Evolutionary conservation across 2,113 vertebrate genomes (phyloP).

Genomic region (Chlamydotis undulata): DNA sequence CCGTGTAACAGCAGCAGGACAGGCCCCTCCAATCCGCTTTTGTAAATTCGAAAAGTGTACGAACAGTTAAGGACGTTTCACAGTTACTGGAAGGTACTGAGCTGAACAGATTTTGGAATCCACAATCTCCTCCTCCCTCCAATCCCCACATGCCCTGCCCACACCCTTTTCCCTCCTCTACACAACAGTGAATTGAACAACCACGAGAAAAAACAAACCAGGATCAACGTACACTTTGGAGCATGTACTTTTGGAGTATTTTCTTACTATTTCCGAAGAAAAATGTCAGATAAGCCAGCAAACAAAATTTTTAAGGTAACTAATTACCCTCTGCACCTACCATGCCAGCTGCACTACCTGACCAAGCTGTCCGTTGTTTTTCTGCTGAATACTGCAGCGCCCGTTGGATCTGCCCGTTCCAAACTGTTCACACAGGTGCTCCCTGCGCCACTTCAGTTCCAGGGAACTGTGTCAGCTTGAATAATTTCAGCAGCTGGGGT

Average conservation of each 20-base stretch:
- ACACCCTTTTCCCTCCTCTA: fast-evolving
- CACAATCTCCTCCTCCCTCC: background rate
- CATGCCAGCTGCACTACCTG: background rate
- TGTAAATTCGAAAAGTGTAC: conserved; percentile 97
- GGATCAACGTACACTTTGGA: fast-evolving
- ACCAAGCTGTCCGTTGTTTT: background rate
- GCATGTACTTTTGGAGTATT: background rate
- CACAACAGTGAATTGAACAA: background rate
- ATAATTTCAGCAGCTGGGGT: background rate
- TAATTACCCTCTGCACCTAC: background rate
- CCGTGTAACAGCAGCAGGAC: conserved; percentile 92
- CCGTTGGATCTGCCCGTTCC: background rate
- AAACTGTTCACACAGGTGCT: background rate
- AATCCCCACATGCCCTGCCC: background rate
- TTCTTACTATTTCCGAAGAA: background rate
- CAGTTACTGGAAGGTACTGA: background rate
- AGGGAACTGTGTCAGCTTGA: background rate
- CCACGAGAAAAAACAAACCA: background rate
- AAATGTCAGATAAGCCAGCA: background rate
- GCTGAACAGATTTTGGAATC: background rate
- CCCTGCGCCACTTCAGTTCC: background rate
- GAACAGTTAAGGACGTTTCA: conserved; percentile 83
- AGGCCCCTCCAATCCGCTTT: conserved; percentile 90
- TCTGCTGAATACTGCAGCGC: background rate
- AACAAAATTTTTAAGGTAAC: background rate